Percentiles rank a stretch among this genome's conserved stretches.
These are phyloP conservation scores for Hozukius guyotensis DNA, from an alignment of 2,797 vertebrate genomes.

Conservation along the genomic window DNA sequence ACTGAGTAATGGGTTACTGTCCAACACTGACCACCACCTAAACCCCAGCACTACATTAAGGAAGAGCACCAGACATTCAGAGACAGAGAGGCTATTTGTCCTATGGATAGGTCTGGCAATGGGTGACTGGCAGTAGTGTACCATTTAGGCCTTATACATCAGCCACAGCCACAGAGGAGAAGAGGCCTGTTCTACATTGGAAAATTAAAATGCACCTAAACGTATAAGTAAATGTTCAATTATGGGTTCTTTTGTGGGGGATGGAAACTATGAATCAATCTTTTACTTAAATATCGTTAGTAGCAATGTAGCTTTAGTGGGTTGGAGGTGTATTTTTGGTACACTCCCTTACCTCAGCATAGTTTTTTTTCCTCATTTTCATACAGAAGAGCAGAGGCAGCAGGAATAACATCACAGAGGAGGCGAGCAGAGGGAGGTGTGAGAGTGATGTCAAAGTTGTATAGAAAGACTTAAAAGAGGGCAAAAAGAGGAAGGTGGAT, in stretches of 20 bases:
- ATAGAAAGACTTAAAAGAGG: not conserved
- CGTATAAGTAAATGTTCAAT: slow-evolving; percentile 9
- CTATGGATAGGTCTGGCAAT: not conserved
- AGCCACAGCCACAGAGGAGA: not conserved
- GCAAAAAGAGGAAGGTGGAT: slow-evolving; percentile 21
- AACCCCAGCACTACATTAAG: not conserved
- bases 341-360: not conserved
- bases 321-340: slow-evolving; percentile 1
- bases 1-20: too few species aligned
- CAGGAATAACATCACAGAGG: slow-evolving; percentile 16
- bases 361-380: not conserved
- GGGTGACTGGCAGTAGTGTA: not conserved
- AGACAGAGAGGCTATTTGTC: not conserved
- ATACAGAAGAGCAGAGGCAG: slow-evolving; percentile 20
- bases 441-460: slow-evolving; percentile 14
- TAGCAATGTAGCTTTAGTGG: not conserved
- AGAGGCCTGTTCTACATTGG: not conserved
- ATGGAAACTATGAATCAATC: slow-evolving; percentile 45
- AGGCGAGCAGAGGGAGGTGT: not conserved
- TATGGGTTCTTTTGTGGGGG: not conserved
- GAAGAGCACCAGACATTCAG: not conserved
- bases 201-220: slow-evolving; percentile 32
- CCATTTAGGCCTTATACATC: not conserved
- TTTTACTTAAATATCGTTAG: not conserved
- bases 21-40: not conserved